phyloP scores from a whole-genome alignment of 2,888 invertebrate species.

The Epinotia bilunana region DNA sequence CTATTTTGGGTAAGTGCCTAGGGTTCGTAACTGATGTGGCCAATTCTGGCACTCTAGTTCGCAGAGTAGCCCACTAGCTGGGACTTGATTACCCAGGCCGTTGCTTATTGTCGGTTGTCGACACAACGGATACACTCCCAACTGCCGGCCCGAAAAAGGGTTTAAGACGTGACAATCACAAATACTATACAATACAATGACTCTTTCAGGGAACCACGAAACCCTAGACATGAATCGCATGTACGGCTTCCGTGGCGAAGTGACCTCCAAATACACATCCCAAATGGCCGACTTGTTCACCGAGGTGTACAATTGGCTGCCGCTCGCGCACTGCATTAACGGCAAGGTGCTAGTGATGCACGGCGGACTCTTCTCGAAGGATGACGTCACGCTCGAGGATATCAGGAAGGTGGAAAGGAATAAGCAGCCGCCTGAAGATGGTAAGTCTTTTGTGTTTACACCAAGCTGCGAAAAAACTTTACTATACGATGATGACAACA shows the following conservation, averaged over 20 bases:
- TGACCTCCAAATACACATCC: constrained; percentile 96
- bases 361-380: constrained; percentile 97
- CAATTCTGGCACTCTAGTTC: too few relatives aligned
- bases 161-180: too few relatives aligned
- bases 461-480: too few relatives aligned
- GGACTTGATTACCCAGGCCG: too few relatives aligned
- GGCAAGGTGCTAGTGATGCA: constrained; percentile 94
- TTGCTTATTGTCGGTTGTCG: too few relatives aligned
- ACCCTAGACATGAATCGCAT: constrained; percentile 99
- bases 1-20: too few relatives aligned
- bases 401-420: constrained; percentile 95
- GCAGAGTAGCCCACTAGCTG: too few relatives aligned
- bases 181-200: too few relatives aligned
- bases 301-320: constrained; percentile 99
- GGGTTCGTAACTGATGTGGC: too few relatives aligned
- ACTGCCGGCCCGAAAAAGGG: too few relatives aligned
- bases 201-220: constrained; percentile 95
- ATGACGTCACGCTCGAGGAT: constrained; percentile 96
- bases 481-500: too few relatives aligned
- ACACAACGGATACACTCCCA: too few relatives aligned
- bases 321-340: constrained; percentile 98
- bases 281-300: constrained; percentile 99
- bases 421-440: constrained; percentile 98
- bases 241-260: constrained; percentile 99
- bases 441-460: constrained; percentile 61